These are phyloP conservation scores for Hipparchia sbordonii DNA, from an alignment of 2,888 invertebrate genomes.

Conservation along the genomic window DNA sequence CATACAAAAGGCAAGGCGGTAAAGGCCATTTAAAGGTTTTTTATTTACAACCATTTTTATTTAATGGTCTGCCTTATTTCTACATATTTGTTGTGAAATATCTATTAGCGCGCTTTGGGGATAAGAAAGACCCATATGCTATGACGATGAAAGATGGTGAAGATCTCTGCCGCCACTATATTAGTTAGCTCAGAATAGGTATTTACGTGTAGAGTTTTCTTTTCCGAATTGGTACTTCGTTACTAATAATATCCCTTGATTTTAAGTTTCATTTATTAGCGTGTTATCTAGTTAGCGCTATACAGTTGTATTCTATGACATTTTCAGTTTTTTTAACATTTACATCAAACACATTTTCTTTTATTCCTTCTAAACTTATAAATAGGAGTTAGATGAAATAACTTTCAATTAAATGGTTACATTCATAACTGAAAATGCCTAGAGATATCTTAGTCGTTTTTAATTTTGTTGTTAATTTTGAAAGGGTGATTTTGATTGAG, in stretches of 20 bases:
- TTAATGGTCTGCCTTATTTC: too few species aligned
- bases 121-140: too few species aligned
- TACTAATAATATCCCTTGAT: conserved; percentile 35
- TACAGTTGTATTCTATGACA: conserved; percentile 28
- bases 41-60: too few species aligned
- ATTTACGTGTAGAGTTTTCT: neutral
- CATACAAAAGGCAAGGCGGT: too few species aligned
- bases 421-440: conserved; percentile 32
- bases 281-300: conserved; percentile 33
- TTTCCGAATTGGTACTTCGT: neutral
- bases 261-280: conserved; percentile 20
- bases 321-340: conserved; percentile 24
- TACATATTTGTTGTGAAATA: too few species aligned
- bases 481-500: conserved; percentile 32
- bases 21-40: too few species aligned
- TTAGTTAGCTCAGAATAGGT: too few species aligned
- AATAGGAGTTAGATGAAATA: neutral
- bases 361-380: neutral
- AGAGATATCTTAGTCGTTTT: conserved; percentile 4
- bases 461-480: conserved; percentile 30
- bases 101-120: too few species aligned
- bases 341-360: neutral
- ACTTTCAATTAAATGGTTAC: neutral
- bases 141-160: too few species aligned
- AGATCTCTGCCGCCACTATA: too few species aligned